These are phyloP conservation scores for Eunapius fragilis DNA, from an alignment of 37 sponge, comb jelly and placozoan genomes.

Conservation along the genomic window DNA sequence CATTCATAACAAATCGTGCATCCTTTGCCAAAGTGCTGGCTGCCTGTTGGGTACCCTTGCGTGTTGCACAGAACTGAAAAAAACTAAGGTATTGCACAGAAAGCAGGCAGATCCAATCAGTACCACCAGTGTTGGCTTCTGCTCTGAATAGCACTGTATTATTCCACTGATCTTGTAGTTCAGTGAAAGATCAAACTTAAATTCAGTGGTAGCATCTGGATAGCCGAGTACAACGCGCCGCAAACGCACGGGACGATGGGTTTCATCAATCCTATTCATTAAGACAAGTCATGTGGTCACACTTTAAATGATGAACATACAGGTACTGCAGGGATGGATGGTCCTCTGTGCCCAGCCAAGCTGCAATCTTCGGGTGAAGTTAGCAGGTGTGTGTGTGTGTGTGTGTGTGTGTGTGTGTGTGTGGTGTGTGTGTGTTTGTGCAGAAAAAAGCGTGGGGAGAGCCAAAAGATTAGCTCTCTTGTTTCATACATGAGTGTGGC, in stretches of 20 bases:
- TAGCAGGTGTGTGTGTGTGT: no score
- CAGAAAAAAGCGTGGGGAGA: no score
- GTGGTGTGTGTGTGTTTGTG: no score
- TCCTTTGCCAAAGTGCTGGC: constrained; percentile 88
- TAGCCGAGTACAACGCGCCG: constrained; percentile 92
- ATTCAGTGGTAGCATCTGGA: constrained; percentile 77
- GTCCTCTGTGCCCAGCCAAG: constrained; percentile 86
- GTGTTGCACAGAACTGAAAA: constrained; percentile 92
- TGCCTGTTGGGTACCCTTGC: constrained; percentile 96
- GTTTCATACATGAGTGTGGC: background rate
- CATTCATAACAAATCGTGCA: constrained; percentile 86
- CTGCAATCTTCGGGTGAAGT: constrained; percentile 62
- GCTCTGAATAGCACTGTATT: constrained; percentile 90
- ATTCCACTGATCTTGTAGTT: constrained; percentile 90
- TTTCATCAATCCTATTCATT: constrained; percentile 82
- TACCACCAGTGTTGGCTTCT: constrained; percentile 94
- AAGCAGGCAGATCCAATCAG: background rate
- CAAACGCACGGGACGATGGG: constrained; percentile 93
- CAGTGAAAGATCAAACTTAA: constrained; percentile 93
- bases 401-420: no score
- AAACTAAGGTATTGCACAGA: background rate
- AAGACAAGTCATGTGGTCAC: background rate
- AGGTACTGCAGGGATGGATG: constrained; percentile 50
- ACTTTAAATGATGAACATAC: constrained; percentile 13
- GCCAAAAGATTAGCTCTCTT: background rate